phyloP scores from a whole-genome alignment of 2,797 vertebrate genomes.

The Pelodytes ibericus region DNA sequence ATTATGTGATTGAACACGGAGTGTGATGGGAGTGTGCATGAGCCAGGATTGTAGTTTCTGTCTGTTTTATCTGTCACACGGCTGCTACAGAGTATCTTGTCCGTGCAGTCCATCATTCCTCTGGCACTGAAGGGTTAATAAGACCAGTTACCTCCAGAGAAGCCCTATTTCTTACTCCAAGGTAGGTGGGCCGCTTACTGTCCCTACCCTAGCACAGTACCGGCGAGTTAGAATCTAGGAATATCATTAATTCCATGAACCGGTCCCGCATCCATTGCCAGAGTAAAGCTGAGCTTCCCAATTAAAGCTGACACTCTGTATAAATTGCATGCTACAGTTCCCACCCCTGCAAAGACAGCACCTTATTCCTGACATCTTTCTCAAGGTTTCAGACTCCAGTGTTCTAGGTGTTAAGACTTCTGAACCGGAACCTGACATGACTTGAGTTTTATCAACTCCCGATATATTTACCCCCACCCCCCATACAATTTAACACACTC shows the following conservation, averaged over 20 bases:
- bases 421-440: slow-evolving; percentile 34
- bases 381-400: slow-evolving; percentile 4
- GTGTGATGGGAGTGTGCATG: no score
- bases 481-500: slow-evolving; percentile 22
- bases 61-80: no score
- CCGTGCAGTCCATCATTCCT: no score
- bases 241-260: slow-evolving; percentile 1
- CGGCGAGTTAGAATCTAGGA: neutral
- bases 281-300: slow-evolving; percentile 16
- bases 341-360: neutral
- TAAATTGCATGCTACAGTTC: slow-evolving; percentile 10
- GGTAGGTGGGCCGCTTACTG: no score
- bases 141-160: neutral
- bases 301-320: slow-evolving; percentile 31
- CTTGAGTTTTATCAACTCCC: neutral
- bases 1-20: no score
- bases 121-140: no score
- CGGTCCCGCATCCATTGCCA: neutral
- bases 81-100: no score
- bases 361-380: slow-evolving; percentile 13
- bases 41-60: no score
- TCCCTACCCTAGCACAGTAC: no score
- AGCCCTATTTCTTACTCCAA: no score
- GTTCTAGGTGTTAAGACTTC: slow-evolving; percentile 9
- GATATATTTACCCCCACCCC: slow-evolving; percentile 28